phyloP scores from a whole-genome alignment of 2,113 vertebrate genomes.

The Dasyurus viverrinus region DNA sequence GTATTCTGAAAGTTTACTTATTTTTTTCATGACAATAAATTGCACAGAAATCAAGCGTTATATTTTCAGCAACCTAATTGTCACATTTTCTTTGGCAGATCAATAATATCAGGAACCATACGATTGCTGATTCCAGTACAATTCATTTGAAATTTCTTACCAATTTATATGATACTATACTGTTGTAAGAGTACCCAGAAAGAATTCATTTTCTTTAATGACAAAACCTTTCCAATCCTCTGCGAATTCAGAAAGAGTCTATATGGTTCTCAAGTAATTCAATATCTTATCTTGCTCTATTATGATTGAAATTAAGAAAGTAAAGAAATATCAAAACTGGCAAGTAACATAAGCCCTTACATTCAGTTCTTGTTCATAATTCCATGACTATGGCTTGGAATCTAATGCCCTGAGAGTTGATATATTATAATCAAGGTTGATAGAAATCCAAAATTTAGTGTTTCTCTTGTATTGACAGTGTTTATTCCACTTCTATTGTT shows the following conservation, averaged over 20 bases:
- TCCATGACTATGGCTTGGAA: neutral
- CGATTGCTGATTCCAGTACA: neutral
- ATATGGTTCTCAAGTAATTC: neutral
- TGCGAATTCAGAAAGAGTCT: neutral
- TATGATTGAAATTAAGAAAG: neutral
- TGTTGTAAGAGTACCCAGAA: neutral
- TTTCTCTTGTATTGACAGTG: neutral
- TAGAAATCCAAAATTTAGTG: neutral
- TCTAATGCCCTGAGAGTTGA: neutral
- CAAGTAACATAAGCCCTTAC: neutral
- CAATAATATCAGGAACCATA: neutral
- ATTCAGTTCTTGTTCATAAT: neutral
- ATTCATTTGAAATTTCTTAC: neutral
- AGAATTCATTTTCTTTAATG: neutral
- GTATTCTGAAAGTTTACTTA: neutral
- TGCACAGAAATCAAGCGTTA: neutral
- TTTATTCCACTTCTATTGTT: neutral
- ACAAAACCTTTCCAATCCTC: neutral
- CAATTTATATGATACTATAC: neutral
- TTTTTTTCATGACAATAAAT: neutral
- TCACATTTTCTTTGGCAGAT: neutral
- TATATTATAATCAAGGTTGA: neutral
- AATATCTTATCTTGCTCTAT: neutral
- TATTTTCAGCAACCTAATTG: neutral
- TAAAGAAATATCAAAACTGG: neutral